Evolutionary conservation across 2,888 invertebrate species (phyloP).

Genomic region (Monopis laevigella): DNA sequence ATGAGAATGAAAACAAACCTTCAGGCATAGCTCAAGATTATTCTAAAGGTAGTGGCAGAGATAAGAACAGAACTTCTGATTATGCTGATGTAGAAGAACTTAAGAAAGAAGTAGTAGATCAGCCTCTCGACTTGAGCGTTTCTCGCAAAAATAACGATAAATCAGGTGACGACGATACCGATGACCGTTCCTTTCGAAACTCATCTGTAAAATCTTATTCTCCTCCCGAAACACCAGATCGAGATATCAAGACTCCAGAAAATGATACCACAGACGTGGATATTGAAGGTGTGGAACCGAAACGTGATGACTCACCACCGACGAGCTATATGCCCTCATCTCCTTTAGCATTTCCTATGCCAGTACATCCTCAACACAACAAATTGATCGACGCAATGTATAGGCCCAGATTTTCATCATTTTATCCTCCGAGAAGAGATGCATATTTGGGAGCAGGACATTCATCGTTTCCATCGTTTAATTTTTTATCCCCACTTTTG

Average conservation of each 20-base stretch:
- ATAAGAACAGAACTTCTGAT: slow-evolving; percentile 39
- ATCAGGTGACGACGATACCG: slow-evolving; percentile 45
- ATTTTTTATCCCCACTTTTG: slow-evolving; percentile 81
- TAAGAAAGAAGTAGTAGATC: slow-evolving; percentile 64
- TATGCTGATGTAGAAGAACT: slow-evolving; percentile 49
- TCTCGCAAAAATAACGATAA: slow-evolving; percentile 61
- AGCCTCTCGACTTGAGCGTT: slow-evolving; percentile 80
- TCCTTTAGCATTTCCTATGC: slow-evolving; percentile 82
- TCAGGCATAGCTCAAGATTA: slow-evolving; percentile 45
- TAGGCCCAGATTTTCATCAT: slow-evolving; percentile 68
- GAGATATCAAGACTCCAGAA: slow-evolving; percentile 50
- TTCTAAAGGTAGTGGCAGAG: slow-evolving; percentile 33
- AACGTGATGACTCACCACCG: slow-evolving; percentile 47
- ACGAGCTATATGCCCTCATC: slow-evolving; percentile 50
- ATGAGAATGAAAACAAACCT: slow-evolving; percentile 31
- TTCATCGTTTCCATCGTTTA: slow-evolving; percentile 73
- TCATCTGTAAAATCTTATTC: slow-evolving; percentile 53
- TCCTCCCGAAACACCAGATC: slow-evolving; percentile 50
- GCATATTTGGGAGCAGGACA: slow-evolving; percentile 70
- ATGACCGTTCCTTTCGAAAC: slow-evolving; percentile 50
- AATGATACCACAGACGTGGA: slow-evolving; percentile 66
- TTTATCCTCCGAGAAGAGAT: slow-evolving; percentile 55
- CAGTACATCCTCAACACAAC: slow-evolving; percentile 83
- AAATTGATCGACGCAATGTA: slow-evolving; percentile 80
- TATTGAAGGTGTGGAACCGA: slow-evolving; percentile 60